Evolutionary conservation across 2,888 invertebrate genomes (phyloP).

Genomic region (Andrena bicolor): DNA sequence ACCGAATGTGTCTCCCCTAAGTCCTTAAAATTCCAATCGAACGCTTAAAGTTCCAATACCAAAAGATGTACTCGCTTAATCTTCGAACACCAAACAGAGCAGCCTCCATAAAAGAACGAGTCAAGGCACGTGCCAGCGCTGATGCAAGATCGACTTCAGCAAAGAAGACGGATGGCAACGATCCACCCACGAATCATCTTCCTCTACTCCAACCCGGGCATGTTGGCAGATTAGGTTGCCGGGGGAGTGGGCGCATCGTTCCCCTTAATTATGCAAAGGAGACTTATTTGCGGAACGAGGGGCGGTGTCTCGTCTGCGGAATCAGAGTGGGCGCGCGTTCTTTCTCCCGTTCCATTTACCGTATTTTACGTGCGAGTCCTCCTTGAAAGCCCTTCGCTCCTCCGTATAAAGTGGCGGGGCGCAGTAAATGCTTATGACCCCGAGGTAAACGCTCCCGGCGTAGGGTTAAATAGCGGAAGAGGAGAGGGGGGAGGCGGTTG

Average conservation of each 20-base stretch:
- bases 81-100: too few relatives aligned
- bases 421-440: conserved; percentile 59
- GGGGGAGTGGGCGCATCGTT: not conserved
- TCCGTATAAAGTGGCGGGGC: conserved; percentile 48
- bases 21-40: not conserved
- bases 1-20: not conserved
- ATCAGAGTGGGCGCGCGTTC: conserved; percentile 39
- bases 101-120: too few relatives aligned
- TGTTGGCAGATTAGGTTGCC: conserved; percentile 7
- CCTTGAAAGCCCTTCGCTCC: conserved; percentile 37
- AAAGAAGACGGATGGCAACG: too few relatives aligned
- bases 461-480: conserved; percentile 71
- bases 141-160: too few relatives aligned
- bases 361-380: conserved; percentile 47
- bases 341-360: conserved; percentile 50
- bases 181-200: not conserved
- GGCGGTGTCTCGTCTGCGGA: conserved; percentile 1
- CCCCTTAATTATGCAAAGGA: conserved; percentile 45
- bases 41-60: not conserved
- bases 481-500: conserved; percentile 21
- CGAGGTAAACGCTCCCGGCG: conserved; percentile 52
- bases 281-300: conserved; percentile 30
- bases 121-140: too few relatives aligned
- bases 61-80: too few relatives aligned
- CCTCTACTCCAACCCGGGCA: not conserved